A percentile compares a stretch with the other conserved stretches of the same genome.
phyloP scores from a whole-genome alignment of 2,797 vertebrate genomes.

The Psittacula derbiana region DNA sequence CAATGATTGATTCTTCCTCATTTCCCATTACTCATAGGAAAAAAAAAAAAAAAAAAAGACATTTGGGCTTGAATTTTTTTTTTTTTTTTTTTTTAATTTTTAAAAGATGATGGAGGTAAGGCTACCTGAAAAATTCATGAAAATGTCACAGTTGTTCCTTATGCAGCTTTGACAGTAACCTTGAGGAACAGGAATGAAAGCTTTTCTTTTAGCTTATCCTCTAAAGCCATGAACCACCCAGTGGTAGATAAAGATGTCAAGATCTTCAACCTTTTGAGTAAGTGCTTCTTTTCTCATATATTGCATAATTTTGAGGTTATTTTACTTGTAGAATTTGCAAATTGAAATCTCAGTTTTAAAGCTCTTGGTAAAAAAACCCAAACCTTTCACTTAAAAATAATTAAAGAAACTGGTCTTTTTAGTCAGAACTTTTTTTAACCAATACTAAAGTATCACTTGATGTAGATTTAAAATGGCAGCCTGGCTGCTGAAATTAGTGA shows the following conservation, averaged over 20 bases:
- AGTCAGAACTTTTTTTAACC: background rate
- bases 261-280: background rate
- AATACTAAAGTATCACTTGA: background rate
- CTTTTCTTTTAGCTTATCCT: background rate
- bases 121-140: background rate
- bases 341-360: background rate
- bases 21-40: background rate
- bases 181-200: background rate
- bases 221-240: background rate
- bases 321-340: background rate
- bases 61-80: background rate
- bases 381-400: background rate
- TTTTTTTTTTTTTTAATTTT: background rate
- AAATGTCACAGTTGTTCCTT: background rate
- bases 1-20: background rate
- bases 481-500: background rate
- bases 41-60: background rate
- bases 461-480: background rate
- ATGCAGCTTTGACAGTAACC: background rate
- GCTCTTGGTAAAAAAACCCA: fast-evolving
- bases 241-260: background rate
- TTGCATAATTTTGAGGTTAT: background rate
- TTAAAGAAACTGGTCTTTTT: background rate
- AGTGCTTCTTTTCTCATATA: background rate
- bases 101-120: background rate